A percentile compares a stretch with the other conserved stretches of the same genome.
Evolutionary conservation across 2,113 vertebrate genomes (phyloP).

Genomic region (Stictonetta naevosa): DNA sequence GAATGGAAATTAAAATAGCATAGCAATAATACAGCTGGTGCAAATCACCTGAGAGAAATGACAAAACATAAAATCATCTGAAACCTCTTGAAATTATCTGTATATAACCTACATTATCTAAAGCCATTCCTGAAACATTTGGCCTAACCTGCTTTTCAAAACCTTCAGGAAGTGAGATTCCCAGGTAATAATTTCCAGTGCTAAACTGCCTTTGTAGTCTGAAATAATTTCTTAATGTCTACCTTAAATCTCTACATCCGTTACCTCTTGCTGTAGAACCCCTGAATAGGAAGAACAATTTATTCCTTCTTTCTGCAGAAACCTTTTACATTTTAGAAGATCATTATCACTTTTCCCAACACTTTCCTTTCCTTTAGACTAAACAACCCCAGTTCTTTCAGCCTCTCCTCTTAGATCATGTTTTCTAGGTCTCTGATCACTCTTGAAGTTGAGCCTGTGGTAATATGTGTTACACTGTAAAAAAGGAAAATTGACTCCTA

Average conservation of each 20-base stretch:
- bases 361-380: background rate
- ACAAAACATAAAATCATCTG: background rate
- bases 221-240: background rate
- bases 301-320: background rate
- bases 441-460: background rate
- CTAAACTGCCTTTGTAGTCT: background rate
- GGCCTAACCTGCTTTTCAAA: background rate
- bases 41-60: background rate
- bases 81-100: background rate
- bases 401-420: slow-evolving; percentile 17
- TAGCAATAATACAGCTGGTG: background rate
- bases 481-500: slow-evolving; percentile 10
- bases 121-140: background rate
- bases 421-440: slow-evolving; percentile 41
- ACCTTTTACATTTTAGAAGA: background rate
- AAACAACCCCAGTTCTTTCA: slow-evolving; percentile 50
- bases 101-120: background rate
- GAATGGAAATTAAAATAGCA: background rate
- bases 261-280: background rate
- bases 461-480: background rate
- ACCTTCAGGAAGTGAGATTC: background rate
- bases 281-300: background rate
- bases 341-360: background rate
- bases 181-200: background rate
- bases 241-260: background rate